Evolutionary conservation across 2,113 vertebrate genomes (phyloP).

Genomic region (Cyanocitta stelleri): DNA sequence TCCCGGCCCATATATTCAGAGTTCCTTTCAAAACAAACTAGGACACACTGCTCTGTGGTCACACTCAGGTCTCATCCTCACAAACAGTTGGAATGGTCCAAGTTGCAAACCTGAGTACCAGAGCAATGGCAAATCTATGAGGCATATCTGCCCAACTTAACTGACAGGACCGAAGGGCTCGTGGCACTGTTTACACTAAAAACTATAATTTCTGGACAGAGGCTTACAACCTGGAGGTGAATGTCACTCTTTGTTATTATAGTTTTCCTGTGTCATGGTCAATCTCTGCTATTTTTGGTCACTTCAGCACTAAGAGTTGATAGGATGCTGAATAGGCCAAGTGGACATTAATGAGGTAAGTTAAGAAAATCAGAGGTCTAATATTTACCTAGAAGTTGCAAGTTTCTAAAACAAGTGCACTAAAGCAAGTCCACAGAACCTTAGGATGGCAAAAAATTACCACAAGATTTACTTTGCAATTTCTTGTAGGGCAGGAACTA

Average conservation of each 20-base stretch:
- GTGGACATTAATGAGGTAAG: neutral
- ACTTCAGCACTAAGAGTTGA: neutral
- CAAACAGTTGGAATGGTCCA: neutral
- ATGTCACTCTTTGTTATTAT: neutral
- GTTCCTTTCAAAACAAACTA: neutral
- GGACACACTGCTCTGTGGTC: neutral
- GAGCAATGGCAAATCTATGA: neutral
- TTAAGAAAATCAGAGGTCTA: neutral
- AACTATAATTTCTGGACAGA: neutral
- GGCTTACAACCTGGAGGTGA: neutral
- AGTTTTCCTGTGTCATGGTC: neutral
- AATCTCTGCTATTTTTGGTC: neutral
- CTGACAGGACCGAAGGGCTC: neutral
- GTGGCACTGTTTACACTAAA: neutral
- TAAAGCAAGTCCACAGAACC: neutral
- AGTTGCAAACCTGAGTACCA: neutral
- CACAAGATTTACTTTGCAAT: neutral
- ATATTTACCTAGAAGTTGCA: neutral
- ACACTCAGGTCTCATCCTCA: neutral
- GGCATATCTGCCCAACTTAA: neutral
- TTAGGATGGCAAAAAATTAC: neutral
- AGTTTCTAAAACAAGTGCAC: neutral
- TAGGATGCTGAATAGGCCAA: neutral
- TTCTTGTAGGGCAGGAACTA: neutral
- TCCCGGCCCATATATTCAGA: neutral